Base-by-base conservation (phyloP, 2,797 vertebrate species). In the Pitangus sulphuratus region DNA sequence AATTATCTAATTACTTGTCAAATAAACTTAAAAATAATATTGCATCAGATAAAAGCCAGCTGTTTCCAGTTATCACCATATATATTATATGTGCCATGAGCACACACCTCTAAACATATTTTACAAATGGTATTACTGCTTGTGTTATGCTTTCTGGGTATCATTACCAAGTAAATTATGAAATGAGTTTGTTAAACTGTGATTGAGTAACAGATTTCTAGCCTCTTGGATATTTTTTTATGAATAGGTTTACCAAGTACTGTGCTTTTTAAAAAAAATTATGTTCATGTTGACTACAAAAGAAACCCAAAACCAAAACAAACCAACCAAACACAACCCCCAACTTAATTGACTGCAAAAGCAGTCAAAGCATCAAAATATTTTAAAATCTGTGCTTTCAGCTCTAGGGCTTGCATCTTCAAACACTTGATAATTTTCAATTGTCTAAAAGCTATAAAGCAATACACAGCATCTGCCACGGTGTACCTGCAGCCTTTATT, bases 381-480 rank as follows among this genome's bases (percentile, higher is more conserved):
- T 71, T 81, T 87, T 48, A 25, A 87, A 84, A 78, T 57, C 31
- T 35, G 12, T 87, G 20, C 12, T 78, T 88, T 44, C 44, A 64
- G 17, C 14, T 60, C 22, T 56, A 56, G 58, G 11, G 6, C 37
- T 37, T 64, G 1, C 31, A 48, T 64, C 3, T 65, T 39, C 42
- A 50, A 77, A 65, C 10, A 21, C 11, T 54, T 39, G 5, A 12
- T 56, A 44, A 60, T 81, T 88, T 91, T 70, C 64, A 44, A 4
- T 16, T 64, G 11, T 45, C 37, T 71, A 87, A 74, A 87, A 56
- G 24, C 6, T 58, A 20, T 35, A 4, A 68, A 50, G 22, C 5
- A 74, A 77, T 50, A 44, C 12, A 68, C 6, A 78, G 6, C 7
- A 39, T 48, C 19, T 85, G n/a, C 25, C 6, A 3, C 12, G 2